phyloP scores from a whole-genome alignment of 2,113 vertebrate species.

The Columba livia region DNA sequence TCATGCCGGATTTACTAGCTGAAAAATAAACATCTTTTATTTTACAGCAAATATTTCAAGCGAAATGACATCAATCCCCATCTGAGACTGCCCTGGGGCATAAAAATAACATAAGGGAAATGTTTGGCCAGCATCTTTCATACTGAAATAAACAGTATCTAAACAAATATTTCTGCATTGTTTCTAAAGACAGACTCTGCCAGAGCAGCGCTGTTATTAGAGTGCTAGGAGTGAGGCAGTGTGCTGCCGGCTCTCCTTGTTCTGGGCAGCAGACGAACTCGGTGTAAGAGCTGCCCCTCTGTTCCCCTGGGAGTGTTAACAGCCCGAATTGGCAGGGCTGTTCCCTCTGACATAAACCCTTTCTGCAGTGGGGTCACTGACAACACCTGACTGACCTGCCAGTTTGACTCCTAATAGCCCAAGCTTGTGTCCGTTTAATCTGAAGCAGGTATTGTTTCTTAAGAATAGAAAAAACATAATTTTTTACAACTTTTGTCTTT shows the following conservation, averaged over 20 bases:
- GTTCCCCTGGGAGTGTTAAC: not conserved
- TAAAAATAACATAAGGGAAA: conserved; percentile 55
- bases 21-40: conserved; percentile 45
- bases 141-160: conserved; percentile 24
- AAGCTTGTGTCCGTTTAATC: not conserved
- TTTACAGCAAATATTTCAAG: conserved; percentile 57
- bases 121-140: conserved; percentile 32
- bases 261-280: not conserved
- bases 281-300: not conserved
- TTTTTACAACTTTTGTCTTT: not conserved
- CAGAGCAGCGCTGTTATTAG: not conserved
- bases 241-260: not conserved
- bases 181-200: not conserved
- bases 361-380: not conserved
- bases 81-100: conserved; percentile 52
- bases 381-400: not conserved
- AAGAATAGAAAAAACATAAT: not conserved
- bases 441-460: not conserved
- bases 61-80: conserved; percentile 43
- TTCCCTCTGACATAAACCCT: not conserved
- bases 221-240: not conserved
- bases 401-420: not conserved
- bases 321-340: not conserved
- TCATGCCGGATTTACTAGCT: conserved; percentile 4
- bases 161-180: conserved; percentile 13